phyloP scores from a whole-genome alignment of 2,888 invertebrate species.

The Ernsta delagoae region DNA sequence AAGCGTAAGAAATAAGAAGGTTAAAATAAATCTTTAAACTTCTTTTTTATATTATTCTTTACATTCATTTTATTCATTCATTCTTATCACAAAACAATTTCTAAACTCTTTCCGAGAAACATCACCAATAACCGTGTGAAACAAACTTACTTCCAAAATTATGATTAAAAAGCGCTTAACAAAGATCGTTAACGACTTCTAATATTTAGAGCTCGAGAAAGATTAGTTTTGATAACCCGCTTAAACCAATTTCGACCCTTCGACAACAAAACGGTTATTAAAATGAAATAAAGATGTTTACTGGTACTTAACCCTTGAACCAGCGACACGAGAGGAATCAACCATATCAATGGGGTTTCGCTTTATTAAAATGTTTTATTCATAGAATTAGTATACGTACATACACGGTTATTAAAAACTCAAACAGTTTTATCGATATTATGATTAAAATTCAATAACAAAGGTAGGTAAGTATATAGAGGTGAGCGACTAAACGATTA shows the following conservation, averaged over 20 bases:
- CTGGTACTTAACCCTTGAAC: conserved; percentile 77
- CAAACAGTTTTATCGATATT: conserved; percentile 33
- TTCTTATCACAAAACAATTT: neutral
- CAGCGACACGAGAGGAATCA: conserved; percentile 50
- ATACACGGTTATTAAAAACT: conserved; percentile 35
- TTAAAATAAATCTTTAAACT: neutral
- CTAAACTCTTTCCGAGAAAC: neutral
- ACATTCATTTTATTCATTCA: no score
- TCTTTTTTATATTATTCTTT: neutral
- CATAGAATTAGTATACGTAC: conserved; percentile 24
- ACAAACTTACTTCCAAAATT: conserved; percentile 46
- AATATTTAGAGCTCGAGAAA: conserved; percentile 31
- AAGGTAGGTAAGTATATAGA: conserved; percentile 5
- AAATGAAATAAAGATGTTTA: conserved; percentile 75
- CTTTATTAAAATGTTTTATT: conserved; percentile 42
- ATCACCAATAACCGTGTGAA: conserved; percentile 62
- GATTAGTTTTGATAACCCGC: conserved; percentile 48
- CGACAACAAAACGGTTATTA: conserved; percentile 61
- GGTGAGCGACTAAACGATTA: conserved; percentile 38
- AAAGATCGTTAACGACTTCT: conserved; percentile 42
- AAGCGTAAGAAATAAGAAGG: neutral
- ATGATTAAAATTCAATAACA: conserved; percentile 36
- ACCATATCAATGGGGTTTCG: conserved; percentile 64
- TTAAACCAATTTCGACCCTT: conserved; percentile 60
- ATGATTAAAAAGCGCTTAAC: conserved; percentile 55